Conservation (phyloP, 2,888 invertebrate genomes). For the Osedax fenrisi region DNA sequence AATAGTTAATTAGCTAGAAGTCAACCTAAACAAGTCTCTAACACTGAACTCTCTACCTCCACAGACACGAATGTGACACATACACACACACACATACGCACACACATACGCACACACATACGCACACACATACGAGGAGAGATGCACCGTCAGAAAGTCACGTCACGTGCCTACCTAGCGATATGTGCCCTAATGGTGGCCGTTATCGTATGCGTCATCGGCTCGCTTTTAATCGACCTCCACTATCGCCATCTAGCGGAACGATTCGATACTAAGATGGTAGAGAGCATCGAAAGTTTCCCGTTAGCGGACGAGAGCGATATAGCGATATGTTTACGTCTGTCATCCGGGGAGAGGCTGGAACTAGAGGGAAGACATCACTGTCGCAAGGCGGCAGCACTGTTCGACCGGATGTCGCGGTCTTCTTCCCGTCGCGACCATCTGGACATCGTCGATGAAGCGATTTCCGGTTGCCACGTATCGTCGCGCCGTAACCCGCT, state of each 20-base stretch:
- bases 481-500: neutral
- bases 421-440: neutral
- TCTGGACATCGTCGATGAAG: neutral
- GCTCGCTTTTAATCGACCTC: neutral
- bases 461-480: too few relatives aligned
- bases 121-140: neutral
- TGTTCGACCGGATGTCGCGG: neutral
- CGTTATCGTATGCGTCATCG: neutral
- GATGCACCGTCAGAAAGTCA: neutral
- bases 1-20: too few relatives aligned
- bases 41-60: too few relatives aligned
- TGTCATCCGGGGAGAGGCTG: neutral
- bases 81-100: neutral
- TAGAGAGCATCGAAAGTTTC: too few relatives aligned
- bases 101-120: neutral
- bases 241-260: neutral
- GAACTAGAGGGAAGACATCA: neutral
- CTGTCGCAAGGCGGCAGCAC: neutral
- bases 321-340: too few relatives aligned
- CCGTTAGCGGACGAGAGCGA: neutral
- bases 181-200: neutral
- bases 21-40: too few relatives aligned
- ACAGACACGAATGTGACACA: too few relatives aligned
- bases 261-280: neutral
- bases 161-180: neutral